A percentile compares a stretch with the other conserved stretches of the same genome.
phyloP scores from a whole-genome alignment of 1,140 invertebrate genomes.

The Grapholita molesta region DNA sequence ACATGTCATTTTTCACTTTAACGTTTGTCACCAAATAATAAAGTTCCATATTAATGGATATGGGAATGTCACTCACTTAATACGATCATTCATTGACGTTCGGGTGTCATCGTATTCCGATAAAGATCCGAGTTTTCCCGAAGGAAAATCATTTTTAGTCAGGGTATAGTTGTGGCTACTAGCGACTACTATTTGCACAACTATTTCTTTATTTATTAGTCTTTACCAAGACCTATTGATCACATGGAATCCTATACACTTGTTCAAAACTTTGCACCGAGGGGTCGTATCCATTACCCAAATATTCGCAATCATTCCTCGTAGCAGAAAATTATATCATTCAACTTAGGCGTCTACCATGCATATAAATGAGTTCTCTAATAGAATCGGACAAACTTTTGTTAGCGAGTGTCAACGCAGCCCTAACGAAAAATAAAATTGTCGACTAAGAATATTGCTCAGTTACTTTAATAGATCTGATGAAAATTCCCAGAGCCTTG shows the following conservation, averaged over 20 bases:
- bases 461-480: neutral
- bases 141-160: too few relatives aligned
- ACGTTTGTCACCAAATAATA: too few relatives aligned
- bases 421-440: constrained; percentile 29
- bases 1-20: too few relatives aligned
- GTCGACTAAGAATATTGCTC: constrained; percentile 22
- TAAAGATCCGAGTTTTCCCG: too few relatives aligned
- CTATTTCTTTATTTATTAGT: too few relatives aligned
- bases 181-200: too few relatives aligned
- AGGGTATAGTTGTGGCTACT: too few relatives aligned
- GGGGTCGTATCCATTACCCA: constrained; percentile 1
- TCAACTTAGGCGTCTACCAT: constrained; percentile 26
- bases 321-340: constrained; percentile 30
- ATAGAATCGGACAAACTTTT: constrained; percentile 43
- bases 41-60: too few relatives aligned
- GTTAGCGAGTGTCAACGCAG: constrained; percentile 29
- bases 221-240: neutral
- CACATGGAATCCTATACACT: neutral
- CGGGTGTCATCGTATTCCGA: too few relatives aligned
- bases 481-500: constrained; percentile 12
- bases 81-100: too few relatives aligned
- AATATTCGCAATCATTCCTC: constrained; percentile 26
- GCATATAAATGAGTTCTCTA: constrained; percentile 41
- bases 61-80: too few relatives aligned
- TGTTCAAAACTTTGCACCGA: neutral